A percentile compares a stretch with the other conserved stretches of the same genome.
These are phyloP conservation scores for Ophthalmolycus amberensis DNA, from an alignment of 2,113 vertebrate genomes.

Conservation along the genomic window DNA sequence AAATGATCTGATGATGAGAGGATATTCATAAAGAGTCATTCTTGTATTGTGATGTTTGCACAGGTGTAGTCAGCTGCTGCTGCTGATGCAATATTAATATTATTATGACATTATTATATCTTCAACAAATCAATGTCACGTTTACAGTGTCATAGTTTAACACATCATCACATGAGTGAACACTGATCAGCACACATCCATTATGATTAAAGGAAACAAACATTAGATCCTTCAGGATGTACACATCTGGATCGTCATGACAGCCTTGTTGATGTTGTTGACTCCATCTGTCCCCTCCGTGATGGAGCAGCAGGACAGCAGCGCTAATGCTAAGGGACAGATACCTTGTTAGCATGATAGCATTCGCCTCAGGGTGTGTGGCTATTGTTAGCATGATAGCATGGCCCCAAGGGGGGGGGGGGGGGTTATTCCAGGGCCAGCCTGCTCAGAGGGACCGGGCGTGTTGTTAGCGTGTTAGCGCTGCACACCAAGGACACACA, in stretches of 20 bases:
- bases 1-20: too few species aligned
- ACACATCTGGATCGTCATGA: background rate
- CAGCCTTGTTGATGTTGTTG: background rate
- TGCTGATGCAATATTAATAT: too few species aligned
- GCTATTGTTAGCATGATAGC: constrained; percentile 72
- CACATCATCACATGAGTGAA: too few species aligned
- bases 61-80: too few species aligned
- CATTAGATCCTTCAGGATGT: too few species aligned
- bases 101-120: too few species aligned
- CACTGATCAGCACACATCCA: too few species aligned
- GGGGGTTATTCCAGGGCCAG: constrained; percentile 33
- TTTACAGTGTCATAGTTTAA: too few species aligned
- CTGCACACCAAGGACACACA: constrained; percentile 20
- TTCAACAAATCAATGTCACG: too few species aligned
- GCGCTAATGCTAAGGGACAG: constrained; percentile 74
- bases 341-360: constrained; percentile 76
- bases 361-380: constrained; percentile 37
- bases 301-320: constrained; percentile 34
- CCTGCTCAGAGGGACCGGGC: constrained; percentile 11
- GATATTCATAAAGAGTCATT: too few species aligned
- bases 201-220: too few species aligned
- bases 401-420: constrained; percentile 22
- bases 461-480: constrained; percentile 54
- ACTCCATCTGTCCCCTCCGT: constrained; percentile 34
- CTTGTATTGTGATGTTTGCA: too few species aligned